A percentile compares a stretch with the other conserved stretches of the same genome.
Conservation (phyloP, 2,888 invertebrate species). For the Rhagophthalmus giganteus region DNA sequence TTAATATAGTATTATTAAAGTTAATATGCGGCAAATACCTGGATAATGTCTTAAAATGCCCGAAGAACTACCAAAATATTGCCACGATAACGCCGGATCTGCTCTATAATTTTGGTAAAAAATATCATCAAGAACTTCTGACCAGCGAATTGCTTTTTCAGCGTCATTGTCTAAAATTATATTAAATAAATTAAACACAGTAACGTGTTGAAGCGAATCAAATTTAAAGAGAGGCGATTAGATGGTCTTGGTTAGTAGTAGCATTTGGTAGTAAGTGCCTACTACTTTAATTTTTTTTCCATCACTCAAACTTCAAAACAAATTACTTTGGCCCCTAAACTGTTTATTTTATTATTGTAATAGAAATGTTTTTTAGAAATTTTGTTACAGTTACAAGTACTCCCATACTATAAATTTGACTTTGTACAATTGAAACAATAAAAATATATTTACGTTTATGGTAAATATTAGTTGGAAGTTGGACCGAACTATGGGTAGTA, state of each 20-base stretch:
- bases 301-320: no score
- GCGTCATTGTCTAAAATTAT: slow-evolving; percentile 55
- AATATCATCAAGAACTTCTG: slow-evolving; percentile 78
- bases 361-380: no score
- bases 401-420: neutral
- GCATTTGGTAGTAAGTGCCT: no score
- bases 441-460: slow-evolving; percentile 66
- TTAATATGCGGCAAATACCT: slow-evolving; percentile 37
- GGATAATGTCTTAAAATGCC: slow-evolving; percentile 95
- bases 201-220: no score
- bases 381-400: no score
- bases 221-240: no score
- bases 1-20: neutral
- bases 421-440: neutral
- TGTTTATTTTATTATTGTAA: no score
- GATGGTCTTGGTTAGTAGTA: no score
- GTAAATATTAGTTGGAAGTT: slow-evolving; percentile 92
- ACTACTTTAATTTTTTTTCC: no score
- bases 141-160: slow-evolving; percentile 85
- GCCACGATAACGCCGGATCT: slow-evolving; percentile 93
- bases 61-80: slow-evolving; percentile 93
- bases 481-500: slow-evolving; percentile 81
- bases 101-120: slow-evolving; percentile 84
- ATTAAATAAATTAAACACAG: neutral
- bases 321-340: no score